A percentile compares a stretch with the other conserved stretches of the same genome.
Conservation (phyloP, 64 coral and sea anemone genomes). For the Stichodactyla helianthus region DNA sequence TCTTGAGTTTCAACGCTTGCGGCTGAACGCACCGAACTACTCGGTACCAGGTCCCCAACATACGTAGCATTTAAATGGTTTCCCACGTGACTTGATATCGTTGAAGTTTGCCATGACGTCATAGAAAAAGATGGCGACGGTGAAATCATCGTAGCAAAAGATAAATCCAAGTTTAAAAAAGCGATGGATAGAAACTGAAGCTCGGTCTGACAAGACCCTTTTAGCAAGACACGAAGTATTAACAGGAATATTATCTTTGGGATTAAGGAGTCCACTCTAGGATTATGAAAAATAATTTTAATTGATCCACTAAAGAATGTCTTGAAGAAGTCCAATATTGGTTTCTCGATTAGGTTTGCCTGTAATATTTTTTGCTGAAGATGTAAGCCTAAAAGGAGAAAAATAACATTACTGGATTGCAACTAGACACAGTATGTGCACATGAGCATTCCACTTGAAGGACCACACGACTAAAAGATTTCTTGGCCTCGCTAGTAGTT, state of each 20-base stretch:
- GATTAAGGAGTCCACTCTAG: neutral
- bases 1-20: neutral
- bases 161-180: slow-evolving; percentile 10
- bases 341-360: neutral
- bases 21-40: neutral
- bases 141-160: neutral
- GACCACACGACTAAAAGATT: too few relatives aligned
- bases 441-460: too few relatives aligned
- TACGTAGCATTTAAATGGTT: neutral
- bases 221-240: neutral
- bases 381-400: neutral
- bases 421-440: neutral
- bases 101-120: neutral
- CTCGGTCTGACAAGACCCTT: neutral
- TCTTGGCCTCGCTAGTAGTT: too few relatives aligned
- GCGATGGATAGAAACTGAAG: neutral
- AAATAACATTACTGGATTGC: neutral
- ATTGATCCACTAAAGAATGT: neutral
- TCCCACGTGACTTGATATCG: neutral
- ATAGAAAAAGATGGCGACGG: slow-evolving; percentile 9
- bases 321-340: neutral
- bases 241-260: neutral
- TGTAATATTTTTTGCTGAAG: neutral
- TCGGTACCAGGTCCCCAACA: neutral
- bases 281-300: neutral